Evolutionary conservation across 2,113 vertebrate species (phyloP), one percentile per base, ranked within the genome.

Genomic region (Butastur rufipennis): DNA sequence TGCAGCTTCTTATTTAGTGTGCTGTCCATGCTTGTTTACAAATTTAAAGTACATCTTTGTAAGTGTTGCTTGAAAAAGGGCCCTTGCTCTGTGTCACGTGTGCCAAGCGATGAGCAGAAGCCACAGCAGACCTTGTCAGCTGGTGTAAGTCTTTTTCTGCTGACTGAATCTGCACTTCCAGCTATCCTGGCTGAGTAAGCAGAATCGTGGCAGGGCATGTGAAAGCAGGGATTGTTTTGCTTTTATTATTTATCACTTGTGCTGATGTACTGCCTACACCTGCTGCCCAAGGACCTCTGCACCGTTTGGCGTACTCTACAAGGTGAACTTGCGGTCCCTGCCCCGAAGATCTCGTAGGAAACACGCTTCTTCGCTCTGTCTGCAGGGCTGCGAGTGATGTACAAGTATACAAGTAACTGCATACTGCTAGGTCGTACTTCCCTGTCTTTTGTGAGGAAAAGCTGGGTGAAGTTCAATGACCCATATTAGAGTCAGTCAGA

Each of bases 31-130:
- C 14, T 10, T 61, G 13, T 53, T 73, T 19, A 38, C 32, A 65
- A 43, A 40, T 45, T 29, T n/a, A 13, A 81, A 77, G 45, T 26
- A 20, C 23, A 7, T 75, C 61, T 59, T 45, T 80, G 2, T 68
- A 43, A 85, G 45, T 5, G 34, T 43, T 56, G 16, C 16, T 75
- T 70, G 67, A 40, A 77, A 15, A 22, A 32, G 67, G 16, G 83
- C 70, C 55, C 42, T 56, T 38, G 40, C 15, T 72, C 7, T 27
- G 0, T 9, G 16, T 5, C 3, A 11, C 0, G 1, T 2, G 2
- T 32, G n/a, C 38, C 2, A 3, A 75, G 21, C 1, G 1, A 53
- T 25, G 45, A 80, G 90, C 42, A 78, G 83, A 82, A 83, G 42
- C 32, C 53, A 29, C 48, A 62, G 45, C 42, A 58, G 45, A 40